Base-by-base conservation (phyloP, 2,113 vertebrate genomes). In the Ovibos moschatus region DNA sequence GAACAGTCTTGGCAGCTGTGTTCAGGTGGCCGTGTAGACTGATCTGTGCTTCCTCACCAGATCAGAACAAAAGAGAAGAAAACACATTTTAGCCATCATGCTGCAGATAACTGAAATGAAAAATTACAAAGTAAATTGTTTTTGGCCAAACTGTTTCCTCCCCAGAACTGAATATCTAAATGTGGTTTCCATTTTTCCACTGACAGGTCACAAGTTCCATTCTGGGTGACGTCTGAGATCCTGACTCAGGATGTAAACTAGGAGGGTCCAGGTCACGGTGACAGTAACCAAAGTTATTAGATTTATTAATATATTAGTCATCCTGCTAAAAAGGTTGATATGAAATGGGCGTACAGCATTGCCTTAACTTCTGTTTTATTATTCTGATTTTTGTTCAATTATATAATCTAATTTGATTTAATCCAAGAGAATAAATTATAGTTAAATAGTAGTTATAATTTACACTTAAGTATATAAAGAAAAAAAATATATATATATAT, bases 151-250 rank as follows among this genome's bases (percentile, higher is more conserved):
- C 47, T 57, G 83, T 97, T 97, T 98, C 98, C 98, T 96, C 97
- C 91, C 83, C 84, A 96, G 95, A 76, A 98, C 57, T 98, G 96
- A 94, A 84, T 95, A 98, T 98, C 97, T 97, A 98, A 98, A 98
- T 98, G 93, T 93, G 50, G 71, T 95, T 97, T 99, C 91, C 98
- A 97, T 91, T 98, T 99, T 99, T 99, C 99, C 98, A 97, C n/a
- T 87, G 92, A 86, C 17, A 74, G 97, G 87, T 98, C 97, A 98
- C 85, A 98, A 92, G 6, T 98, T 99, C 98, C 98, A 96, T 89
- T 98, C 98, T 96, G 98, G 95, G 53, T 98, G 98, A 99, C 89
- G 82, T 98, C 93, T 97, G 91, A 97, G n/a, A 53, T 97, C 74
- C 94, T 87, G 9, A 88, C 60, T 60, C 62, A 97, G 90, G 98